Evolutionary conservation across 2,113 vertebrate genomes (phyloP), one percentile per base, ranked within the genome.

Genomic region (Hyla sarda): DNA sequence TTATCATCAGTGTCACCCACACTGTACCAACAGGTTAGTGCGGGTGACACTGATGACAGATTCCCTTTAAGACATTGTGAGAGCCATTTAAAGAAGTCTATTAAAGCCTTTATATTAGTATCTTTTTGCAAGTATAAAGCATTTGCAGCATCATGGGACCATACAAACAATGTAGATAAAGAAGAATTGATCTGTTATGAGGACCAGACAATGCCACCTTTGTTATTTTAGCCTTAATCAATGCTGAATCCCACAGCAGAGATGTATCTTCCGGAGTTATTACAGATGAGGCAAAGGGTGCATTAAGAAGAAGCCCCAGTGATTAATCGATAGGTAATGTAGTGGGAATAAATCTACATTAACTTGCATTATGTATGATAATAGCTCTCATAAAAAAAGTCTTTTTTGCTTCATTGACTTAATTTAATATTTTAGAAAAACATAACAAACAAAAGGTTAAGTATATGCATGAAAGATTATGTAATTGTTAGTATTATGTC

Each of bases 361-460:
- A 72, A 82, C 67, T 48, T 72, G 65, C 34, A 72, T 82, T 50
- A 54, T 72, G 48, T 30, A 72, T 56, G 25, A 54, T 52, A 54
- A 50, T 82, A 50, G 54, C 47, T 67, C 56, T 62, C n/a, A 77
- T 32, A 25, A 21, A n/a, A 50, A 77, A 52, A 62, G n/a, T n/a
- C n/a, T n/a, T n/a, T n/a, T n/a, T n/a, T n/a, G 41, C 41, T 41
- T 41, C 41, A 41, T 8, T 41, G 16, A 16, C 2, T 4, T 17
- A 75, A 50, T 48, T 75, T 6, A 30, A 76, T 52, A 52, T 76
- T 76, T 50, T 76, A 14, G 30, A 52, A 52, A 76, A 50, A 50
- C 13, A 52, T 76, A 52, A 48, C 3, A 75, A 48, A 28, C 3
- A 56, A 34, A 25, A 77, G 48, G 75, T 5, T 28, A 76, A 30